Base-by-base conservation (phyloP, 2,113 vertebrate genomes). In the Porphyrio hochstetteri region DNA sequence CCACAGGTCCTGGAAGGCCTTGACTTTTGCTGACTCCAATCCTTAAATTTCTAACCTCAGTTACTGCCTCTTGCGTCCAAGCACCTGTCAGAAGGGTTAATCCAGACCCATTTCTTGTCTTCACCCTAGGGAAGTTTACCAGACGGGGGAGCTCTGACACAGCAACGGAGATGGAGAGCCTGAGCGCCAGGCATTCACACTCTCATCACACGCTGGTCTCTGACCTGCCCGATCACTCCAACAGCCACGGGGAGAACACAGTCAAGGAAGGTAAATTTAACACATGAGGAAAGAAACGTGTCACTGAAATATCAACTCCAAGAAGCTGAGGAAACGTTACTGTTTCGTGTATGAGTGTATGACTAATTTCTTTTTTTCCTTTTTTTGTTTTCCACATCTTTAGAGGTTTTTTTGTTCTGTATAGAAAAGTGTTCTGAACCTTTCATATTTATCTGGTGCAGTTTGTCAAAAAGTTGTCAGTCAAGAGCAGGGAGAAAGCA, bases 211-310 rank as follows among this genome's bases (percentile, higher is more conserved):
- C 99, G 0, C 97, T 99, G 88, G 98, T 99, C 79, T 97, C 99
- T 33, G 99, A 99, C 25, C 97, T 99, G 90, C 99, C 99, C 0
- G 99, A 99, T 96, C 99, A 99, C 93, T 98, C 99, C 27, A 99
- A 99, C 98, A 99, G 99, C 97, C 99, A 99, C 33, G 99, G 99
- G 27, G 99, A 99, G 17, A 99, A 99, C 95, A 98, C 98, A 2
- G 98, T 99, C 96, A 99, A 99, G 96, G 99, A 99, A 97, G 99
- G 99, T 99, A 95, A 96, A 93, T 75, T 29, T n/a, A 56, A 38
- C 20, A 11, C 29, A 23, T 79, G 29, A 14, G 35, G 15, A 36
- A 74, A 52, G 7, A 67, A 61, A 31, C 2, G 0, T 55, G 42
- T 16, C 56, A 16, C 28, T 84, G 46, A 69, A 80, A 60, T 36